Evolutionary conservation across 2,888 invertebrate genomes (phyloP).

Genomic region (Drosophila affinis): DNA sequence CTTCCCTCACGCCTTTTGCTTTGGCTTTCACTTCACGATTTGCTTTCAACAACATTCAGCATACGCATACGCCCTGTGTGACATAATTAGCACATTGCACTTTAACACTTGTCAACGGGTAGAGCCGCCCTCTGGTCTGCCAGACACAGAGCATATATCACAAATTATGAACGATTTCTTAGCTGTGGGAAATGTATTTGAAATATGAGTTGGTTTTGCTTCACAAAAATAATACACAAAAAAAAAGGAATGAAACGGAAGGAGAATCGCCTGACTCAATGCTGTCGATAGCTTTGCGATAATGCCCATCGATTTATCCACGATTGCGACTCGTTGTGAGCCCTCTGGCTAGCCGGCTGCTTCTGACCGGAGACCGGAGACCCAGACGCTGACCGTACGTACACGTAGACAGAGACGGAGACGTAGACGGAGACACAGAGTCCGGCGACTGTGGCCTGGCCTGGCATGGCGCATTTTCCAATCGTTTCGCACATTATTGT

Average conservation of each 20-base stretch:
- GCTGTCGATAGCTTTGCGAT: conserved; percentile 58
- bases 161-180: not conserved
- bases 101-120: conserved; percentile 52
- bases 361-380: conserved; percentile 46
- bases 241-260: not conserved
- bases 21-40: conserved; percentile 47
- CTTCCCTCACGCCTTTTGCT: conserved; percentile 26
- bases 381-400: conserved; percentile 73
- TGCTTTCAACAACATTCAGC: conserved; percentile 50
- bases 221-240: not conserved
- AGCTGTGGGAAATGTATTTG: not conserved
- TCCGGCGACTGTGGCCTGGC: conserved; percentile 52
- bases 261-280: conserved; percentile 1
- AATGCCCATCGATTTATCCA: conserved; percentile 77
- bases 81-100: conserved; percentile 78
- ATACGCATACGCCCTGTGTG: conserved; percentile 72
- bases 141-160: not conserved
- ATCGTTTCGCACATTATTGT: conserved; percentile 79
- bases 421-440: conserved; percentile 31
- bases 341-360: conserved; percentile 67
- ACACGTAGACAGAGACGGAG: conserved; percentile 30
- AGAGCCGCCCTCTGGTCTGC: conserved; percentile 13
- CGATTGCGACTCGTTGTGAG: conserved; percentile 65
- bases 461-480: conserved; percentile 69
- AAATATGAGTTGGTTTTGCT: not conserved